A percentile compares a stretch with the other conserved stretches of the same genome.
These are phyloP conservation scores for Pycnonotus jocosus DNA, from an alignment of 2,113 vertebrate species.

Conservation along the genomic window DNA sequence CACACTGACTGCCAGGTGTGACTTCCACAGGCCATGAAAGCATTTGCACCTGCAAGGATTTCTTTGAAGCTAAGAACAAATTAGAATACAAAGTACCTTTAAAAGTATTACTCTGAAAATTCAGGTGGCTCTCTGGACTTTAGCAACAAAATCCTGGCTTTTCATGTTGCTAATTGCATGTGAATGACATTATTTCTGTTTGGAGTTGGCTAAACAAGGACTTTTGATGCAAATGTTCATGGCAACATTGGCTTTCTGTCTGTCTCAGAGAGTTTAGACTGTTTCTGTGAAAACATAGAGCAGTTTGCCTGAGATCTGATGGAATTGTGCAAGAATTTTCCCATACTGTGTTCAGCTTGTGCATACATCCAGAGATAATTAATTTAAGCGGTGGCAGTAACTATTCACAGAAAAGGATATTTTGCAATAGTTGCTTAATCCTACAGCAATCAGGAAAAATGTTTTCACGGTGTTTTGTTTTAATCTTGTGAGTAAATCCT, in stretches of 20 bases:
- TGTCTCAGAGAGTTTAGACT: not conserved
- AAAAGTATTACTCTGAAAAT: not conserved
- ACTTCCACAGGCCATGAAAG: not conserved
- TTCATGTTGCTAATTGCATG: not conserved
- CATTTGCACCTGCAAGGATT: not conserved
- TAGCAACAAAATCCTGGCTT: not conserved
- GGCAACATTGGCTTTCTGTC: not conserved
- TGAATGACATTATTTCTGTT: not conserved
- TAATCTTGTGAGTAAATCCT: not conserved
- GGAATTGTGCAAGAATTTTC: not conserved
- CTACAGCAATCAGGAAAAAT: not conserved
- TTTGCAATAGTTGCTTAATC: slow-evolving; percentile 16
- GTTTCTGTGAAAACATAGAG: not conserved
- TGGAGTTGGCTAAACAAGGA: not conserved
- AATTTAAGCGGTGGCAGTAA: not conserved
- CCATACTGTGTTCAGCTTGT: not conserved
- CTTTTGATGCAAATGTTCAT: not conserved
- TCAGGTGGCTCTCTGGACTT: not conserved
- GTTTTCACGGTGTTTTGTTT: not conserved
- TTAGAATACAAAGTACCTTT: not conserved
- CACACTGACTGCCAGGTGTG: not conserved
- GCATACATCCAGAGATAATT: not conserved
- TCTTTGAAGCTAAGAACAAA: not conserved
- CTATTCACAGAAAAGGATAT: not conserved
- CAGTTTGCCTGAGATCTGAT: not conserved